These are phyloP conservation scores for Propithecus perrieri DNA, from an alignment of 2,797 vertebrate species.

Conservation along the genomic window DNA sequence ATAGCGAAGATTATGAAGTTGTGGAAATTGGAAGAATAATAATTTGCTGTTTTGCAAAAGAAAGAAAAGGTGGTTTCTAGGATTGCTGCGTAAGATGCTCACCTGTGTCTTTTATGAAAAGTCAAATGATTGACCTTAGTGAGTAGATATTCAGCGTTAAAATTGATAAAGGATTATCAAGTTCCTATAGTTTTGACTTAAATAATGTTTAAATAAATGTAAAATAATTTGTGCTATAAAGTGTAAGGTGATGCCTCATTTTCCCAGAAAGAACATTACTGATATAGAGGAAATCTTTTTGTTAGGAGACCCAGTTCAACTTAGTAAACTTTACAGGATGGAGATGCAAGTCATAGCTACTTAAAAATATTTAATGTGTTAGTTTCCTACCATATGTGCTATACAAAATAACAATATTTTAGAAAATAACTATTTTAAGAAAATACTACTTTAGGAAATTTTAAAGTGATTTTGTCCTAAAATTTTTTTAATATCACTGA, in stretches of 20 bases:
- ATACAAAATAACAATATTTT: neutral
- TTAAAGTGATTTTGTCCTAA: neutral
- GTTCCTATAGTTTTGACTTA: neutral
- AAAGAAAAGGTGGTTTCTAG: neutral
- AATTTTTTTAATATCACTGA: neutral
- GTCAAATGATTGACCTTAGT: neutral
- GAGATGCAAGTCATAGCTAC: neutral
- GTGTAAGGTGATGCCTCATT: neutral
- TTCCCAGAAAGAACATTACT: neutral
- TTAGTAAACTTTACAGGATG: neutral
- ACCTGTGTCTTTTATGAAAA: neutral
- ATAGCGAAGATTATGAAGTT: neutral
- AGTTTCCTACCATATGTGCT: neutral
- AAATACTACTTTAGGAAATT: neutral
- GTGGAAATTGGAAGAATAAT: neutral
- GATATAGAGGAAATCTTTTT: neutral
- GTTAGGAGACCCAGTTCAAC: neutral
- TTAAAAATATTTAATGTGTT: neutral
- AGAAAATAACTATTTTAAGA: neutral
- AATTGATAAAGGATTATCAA: neutral
- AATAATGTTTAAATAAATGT: neutral
- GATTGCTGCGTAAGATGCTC: neutral
- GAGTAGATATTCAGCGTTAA: neutral
- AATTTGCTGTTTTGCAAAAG: neutral
- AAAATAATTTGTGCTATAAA: neutral